Base-by-base conservation (phyloP, 2,888 invertebrate genomes). In the Nomada ferruginata region DNA sequence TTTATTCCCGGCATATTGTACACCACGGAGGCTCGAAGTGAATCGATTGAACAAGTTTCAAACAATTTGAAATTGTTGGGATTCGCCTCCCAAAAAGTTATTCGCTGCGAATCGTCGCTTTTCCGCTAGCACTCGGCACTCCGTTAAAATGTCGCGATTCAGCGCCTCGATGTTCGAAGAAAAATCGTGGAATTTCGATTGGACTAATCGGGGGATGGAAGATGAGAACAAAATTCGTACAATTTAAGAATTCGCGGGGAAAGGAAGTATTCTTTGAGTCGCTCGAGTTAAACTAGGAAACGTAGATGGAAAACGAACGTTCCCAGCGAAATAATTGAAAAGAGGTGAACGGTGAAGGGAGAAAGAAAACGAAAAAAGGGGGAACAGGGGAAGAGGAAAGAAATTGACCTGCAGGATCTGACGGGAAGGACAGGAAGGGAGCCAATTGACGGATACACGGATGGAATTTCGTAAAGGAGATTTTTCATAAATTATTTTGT, bases 401-500 rank as follows among this genome's bases (percentile, higher is more conserved):
- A 23, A 20, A n/a, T n/a, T 44, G 36, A 68, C 18, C 71, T 66
- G 66, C 15, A 18, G 76, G 57, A 64, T 66, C 53, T 50, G 42
- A 63, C 26, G 73, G 36, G n/a, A 36, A 18, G 57, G 71, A 53
- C 15, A 63, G 82, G 61, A 63, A 65, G 47, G 63, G 23, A 77
- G 44, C 70, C 69, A 71, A 76, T n/a, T 4, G 59, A 59, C 57
- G 61, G 63, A 63, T 23, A 55, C 73, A 47, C 81, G 68, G 50
- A 15, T 63, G 71, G 76, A 66, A 60, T 63, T 50, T 64, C 53
- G 18, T 42, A 53, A 60, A 23, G 20, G 29, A 29, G 36, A 36
- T 36, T 36, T 76, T 61, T 80, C 13, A 65, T 47, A 65, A 52
- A 73, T 74, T 72, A 63, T 74, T 69, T 74, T 61, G 36, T 76